Evolutionary conservation across 2,113 vertebrate species (phyloP).

Genomic region (Phrynosoma platyrhinos): DNA sequence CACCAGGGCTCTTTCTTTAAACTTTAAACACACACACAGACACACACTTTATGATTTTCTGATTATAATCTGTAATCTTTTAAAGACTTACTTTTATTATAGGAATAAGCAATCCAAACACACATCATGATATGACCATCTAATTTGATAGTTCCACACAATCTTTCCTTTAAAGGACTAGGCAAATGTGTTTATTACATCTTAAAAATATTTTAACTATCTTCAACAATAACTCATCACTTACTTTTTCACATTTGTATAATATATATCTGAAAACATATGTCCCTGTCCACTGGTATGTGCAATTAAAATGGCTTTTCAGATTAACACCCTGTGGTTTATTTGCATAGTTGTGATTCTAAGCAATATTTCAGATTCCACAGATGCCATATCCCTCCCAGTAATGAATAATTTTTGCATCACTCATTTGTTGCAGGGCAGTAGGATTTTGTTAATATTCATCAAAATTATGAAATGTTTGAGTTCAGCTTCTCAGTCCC

Average conservation of each 20-base stretch:
- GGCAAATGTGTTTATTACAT: background rate
- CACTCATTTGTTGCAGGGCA: background rate
- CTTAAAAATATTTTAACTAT: background rate
- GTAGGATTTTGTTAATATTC: background rate
- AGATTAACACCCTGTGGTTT: background rate
- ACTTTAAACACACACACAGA: background rate
- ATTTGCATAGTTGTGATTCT: background rate
- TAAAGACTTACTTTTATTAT: background rate
- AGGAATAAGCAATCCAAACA: background rate
- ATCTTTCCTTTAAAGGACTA: background rate
- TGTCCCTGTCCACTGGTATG: background rate
- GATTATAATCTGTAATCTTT: background rate
- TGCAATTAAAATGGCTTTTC: background rate
- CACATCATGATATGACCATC: background rate
- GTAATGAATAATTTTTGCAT: background rate
- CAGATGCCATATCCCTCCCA: background rate
- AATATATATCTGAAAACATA: background rate
- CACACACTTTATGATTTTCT: background rate
- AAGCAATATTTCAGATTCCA: background rate
- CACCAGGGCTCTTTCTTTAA: too few relatives aligned
- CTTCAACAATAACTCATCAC: background rate
- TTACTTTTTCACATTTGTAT: background rate
- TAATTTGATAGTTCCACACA: background rate
- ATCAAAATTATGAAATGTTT: constrained; percentile 3
- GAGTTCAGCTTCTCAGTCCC: background rate